These are phyloP conservation scores for Cephalotes varians DNA, from an alignment of 2,888 invertebrate genomes.

Conservation along the genomic window DNA sequence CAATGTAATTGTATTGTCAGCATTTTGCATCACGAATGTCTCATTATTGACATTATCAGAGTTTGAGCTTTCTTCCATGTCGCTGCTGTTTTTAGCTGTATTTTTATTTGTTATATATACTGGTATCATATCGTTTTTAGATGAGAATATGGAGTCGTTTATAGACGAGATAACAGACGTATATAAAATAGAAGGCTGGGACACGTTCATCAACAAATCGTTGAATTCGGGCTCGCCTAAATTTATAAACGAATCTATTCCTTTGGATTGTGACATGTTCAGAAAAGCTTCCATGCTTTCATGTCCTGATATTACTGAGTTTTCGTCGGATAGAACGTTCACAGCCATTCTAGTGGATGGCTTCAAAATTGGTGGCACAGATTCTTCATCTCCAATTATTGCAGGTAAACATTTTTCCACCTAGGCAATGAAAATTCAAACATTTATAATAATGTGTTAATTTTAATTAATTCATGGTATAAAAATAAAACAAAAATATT, in stretches of 20 bases:
- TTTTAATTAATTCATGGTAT: neutral
- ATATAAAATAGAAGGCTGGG: constrained; percentile 81
- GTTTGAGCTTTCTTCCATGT: constrained; percentile 27
- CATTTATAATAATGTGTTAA: neutral
- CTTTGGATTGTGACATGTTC: constrained; percentile 81
- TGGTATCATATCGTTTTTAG: neutral
- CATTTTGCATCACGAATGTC: constrained; percentile 59
- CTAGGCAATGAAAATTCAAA: constrained; percentile 36
- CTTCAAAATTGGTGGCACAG: constrained; percentile 79
- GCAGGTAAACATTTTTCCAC: constrained; percentile 46
- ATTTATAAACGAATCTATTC: constrained; percentile 82
- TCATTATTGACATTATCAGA: constrained; percentile 36
- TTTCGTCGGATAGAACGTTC: constrained; percentile 51
- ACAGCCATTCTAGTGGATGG: constrained; percentile 57
- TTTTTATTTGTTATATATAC: neutral
- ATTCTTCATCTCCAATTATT: constrained; percentile 59
- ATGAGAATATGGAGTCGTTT: constrained; percentile 11
- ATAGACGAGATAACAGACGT: constrained; percentile 73
- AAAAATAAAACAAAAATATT: neutral
- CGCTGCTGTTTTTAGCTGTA: neutral
- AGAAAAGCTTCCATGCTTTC: constrained; percentile 83
- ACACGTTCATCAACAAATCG: constrained; percentile 80
- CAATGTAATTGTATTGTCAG: constrained; percentile 36
- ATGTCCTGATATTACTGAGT: constrained; percentile 74
- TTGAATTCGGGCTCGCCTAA: constrained; percentile 80